Evolutionary conservation across 2,113 vertebrate genomes (phyloP).

Genomic region (Cettia cetti): DNA sequence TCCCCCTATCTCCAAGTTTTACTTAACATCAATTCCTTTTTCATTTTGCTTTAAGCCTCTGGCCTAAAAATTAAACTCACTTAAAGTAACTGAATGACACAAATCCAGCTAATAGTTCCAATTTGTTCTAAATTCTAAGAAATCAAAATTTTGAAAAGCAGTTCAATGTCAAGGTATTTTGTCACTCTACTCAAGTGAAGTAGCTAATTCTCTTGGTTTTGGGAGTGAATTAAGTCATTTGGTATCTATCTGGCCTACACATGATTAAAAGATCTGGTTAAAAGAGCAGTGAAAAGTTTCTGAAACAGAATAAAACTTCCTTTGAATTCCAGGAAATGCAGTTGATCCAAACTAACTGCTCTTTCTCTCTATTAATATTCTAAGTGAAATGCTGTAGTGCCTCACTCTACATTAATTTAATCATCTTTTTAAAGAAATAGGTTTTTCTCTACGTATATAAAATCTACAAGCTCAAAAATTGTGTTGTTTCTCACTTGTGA

Average conservation of each 20-base stretch:
- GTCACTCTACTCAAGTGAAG: neutral
- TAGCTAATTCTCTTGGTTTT: neutral
- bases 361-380: neutral
- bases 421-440: neutral
- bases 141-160: neutral
- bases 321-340: neutral
- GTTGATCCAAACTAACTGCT: neutral
- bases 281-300: neutral
- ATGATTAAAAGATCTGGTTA: neutral
- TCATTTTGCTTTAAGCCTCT: neutral
- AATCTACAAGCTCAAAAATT: neutral
- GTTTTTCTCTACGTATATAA: neutral
- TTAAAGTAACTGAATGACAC: neutral
- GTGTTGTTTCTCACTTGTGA: neutral
- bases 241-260: neutral
- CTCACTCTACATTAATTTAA: neutral
- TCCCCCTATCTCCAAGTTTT: neutral
- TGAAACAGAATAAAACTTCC: neutral
- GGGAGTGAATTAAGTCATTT: neutral
- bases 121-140: neutral
- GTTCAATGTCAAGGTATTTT: neutral
- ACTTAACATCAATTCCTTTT: neutral
- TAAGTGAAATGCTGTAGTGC: neutral
- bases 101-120: neutral
- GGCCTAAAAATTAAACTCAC: neutral